A percentile compares a stretch with the other conserved stretches of the same genome.
phyloP scores from a whole-genome alignment of 2,888 invertebrate genomes.

The Parnassius apollo region DNA sequence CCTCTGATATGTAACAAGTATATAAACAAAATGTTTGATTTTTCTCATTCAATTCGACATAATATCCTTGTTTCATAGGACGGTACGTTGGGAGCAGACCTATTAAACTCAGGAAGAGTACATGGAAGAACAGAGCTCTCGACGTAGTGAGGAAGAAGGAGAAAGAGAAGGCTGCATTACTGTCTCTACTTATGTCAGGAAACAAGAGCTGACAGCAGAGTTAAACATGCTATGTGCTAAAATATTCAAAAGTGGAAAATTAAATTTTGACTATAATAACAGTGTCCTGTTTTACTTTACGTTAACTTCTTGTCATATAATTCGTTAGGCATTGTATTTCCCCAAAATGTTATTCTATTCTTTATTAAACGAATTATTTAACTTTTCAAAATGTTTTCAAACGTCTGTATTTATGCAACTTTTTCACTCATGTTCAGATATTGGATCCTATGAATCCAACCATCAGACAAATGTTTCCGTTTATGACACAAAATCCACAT shows the following conservation, averaged over 20 bases:
- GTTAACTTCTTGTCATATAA: background rate
- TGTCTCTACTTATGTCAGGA: conserved; percentile 85
- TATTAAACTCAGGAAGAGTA: conserved; percentile 97
- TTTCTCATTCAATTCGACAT: no score
- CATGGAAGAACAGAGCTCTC: conserved; percentile 96
- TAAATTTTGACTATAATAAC: background rate
- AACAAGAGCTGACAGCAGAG: conserved; percentile 60
- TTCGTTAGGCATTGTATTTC: no score
- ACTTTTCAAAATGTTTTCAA: no score
- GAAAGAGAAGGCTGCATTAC: conserved; percentile 94
- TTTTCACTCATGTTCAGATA: no score
- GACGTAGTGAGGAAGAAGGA: conserved; percentile 97
- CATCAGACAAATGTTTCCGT: no score
- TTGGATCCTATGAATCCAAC: no score
- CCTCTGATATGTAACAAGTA: no score
- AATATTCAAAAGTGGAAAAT: background rate
- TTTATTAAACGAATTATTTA: no score
- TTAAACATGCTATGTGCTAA: background rate
- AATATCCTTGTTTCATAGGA: conserved; percentile 74
- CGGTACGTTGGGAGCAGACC: conserved; percentile 99
- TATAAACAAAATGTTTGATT: no score
- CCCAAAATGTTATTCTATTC: no score
- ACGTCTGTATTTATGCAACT: no score
- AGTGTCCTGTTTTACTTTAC: background rate
- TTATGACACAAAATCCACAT: no score